phyloP scores from a whole-genome alignment of 2,113 vertebrate species.

The Pomatorhinus ruficollis region DNA sequence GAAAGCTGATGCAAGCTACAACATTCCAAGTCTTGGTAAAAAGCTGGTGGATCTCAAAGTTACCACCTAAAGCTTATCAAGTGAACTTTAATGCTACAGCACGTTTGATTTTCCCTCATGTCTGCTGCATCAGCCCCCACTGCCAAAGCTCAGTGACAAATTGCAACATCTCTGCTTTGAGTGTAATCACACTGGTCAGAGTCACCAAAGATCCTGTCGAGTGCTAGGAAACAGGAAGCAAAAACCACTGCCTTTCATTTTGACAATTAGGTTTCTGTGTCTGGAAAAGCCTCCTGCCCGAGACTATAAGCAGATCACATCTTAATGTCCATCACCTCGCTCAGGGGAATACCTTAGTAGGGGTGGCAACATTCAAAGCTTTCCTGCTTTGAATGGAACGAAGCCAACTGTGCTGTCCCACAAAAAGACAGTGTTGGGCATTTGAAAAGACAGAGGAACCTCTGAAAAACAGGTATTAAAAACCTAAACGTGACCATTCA shows the following conservation, averaged over 20 bases:
- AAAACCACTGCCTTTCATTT: neutral
- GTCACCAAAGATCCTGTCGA: neutral
- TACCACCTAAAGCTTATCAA: constrained; percentile 8
- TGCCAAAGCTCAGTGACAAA: neutral
- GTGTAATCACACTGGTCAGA: neutral
- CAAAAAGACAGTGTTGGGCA: neutral
- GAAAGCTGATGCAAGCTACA: neutral
- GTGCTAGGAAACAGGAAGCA: neutral
- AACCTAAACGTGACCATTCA: neutral
- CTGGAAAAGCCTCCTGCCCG: neutral
- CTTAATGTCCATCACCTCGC: neutral
- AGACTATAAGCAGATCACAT: neutral
- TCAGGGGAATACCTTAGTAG: neutral
- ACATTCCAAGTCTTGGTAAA: neutral
- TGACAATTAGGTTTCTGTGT: neutral
- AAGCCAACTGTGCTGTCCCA: neutral
- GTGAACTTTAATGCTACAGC: neutral
- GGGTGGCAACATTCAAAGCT: neutral
- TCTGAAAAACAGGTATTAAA: neutral
- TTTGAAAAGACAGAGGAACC: neutral
- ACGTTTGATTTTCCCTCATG: neutral
- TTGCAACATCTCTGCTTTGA: neutral
- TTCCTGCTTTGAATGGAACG: neutral
- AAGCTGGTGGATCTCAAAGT: neutral
- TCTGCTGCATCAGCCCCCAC: neutral